Percentiles rank a stretch among this genome's conserved stretches.
phyloP scores from a whole-genome alignment of 2,113 vertebrate species.

The Callipepla californica region DNA sequence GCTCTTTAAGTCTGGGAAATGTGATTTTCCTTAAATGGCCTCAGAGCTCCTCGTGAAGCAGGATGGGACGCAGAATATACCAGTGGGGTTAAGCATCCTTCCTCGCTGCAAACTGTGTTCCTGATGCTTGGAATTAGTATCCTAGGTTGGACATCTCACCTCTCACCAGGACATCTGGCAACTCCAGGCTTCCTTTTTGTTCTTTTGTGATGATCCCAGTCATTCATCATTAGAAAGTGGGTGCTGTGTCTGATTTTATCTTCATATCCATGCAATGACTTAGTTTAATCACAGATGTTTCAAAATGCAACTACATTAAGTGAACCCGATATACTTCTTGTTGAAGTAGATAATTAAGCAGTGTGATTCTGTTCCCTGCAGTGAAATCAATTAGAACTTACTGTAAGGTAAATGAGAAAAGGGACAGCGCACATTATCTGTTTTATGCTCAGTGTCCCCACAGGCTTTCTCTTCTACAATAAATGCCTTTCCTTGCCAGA shows the following conservation, averaged over 20 bases:
- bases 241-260: background rate
- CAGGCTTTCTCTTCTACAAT: background rate
- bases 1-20: background rate
- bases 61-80: background rate
- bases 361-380: background rate
- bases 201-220: background rate
- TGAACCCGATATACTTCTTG: background rate
- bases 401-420: background rate
- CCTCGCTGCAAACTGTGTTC: background rate
- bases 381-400: background rate
- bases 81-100: background rate
- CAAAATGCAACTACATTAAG: slow-evolving; percentile 1
- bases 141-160: background rate
- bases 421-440: background rate
- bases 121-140: background rate
- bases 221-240: background rate
- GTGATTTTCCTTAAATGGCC: background rate
- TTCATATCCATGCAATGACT: background rate
- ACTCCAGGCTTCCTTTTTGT: background rate
- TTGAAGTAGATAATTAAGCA: background rate
- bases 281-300: background rate
- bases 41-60: background rate
- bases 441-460: background rate
- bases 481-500: background rate
- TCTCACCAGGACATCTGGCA: background rate